Evolutionary conservation across 2,797 vertebrate genomes (phyloP), one percentile per base, ranked within the genome.

Genomic region (Aplochiton taeniatus): DNA sequence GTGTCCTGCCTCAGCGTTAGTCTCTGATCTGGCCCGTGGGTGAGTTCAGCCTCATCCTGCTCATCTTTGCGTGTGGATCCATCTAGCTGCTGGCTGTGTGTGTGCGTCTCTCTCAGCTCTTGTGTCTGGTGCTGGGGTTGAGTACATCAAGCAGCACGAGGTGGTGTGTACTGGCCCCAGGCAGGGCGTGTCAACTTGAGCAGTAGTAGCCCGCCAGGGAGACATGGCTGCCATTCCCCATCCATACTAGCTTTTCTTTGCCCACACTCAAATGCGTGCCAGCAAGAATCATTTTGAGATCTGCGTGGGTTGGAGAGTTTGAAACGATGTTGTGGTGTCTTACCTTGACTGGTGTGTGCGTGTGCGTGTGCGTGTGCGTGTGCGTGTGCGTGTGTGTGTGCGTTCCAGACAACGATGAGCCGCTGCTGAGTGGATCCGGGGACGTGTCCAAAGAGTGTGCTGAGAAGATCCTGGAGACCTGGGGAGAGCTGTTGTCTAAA

Each of bases 361-460:
- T 20, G 18, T 17, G 54, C 19, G 19, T 31, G 11, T 68, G 0
- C 61, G 58, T 55, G 11, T 44, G 10, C 53, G 43, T 11, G 49
- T 74, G 9, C 46, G 9, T 54, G 52, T 20, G 17, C 20, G 52
- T 54, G 19, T 19, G 42, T 58, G 41, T n/a, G 55, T 58, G 6
- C 1, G 8, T 51, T 77, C 64, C 85, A 99, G 98, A 99, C 90
- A 99, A 99, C 0, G 98, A 99, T 8, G 97, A 99, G 61, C 98
- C 98, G 0, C 90, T 99, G 61, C 87, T 99, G 75, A 99, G 98
- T 60, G 98, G 98, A 61, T 99, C 95, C 45, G 98, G 98, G 52
- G 98, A 99, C 45, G 98, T 99, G 76, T 99, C 98, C 72, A 99
- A 99, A 90, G 98, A 99, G 88, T 99, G 98, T 78, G 98, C 95